Percentiles rank a stretch among this genome's conserved stretches.
These are phyloP conservation scores for Lagopus leucura DNA, from an alignment of 2,113 vertebrate species.

Conservation along the genomic window DNA sequence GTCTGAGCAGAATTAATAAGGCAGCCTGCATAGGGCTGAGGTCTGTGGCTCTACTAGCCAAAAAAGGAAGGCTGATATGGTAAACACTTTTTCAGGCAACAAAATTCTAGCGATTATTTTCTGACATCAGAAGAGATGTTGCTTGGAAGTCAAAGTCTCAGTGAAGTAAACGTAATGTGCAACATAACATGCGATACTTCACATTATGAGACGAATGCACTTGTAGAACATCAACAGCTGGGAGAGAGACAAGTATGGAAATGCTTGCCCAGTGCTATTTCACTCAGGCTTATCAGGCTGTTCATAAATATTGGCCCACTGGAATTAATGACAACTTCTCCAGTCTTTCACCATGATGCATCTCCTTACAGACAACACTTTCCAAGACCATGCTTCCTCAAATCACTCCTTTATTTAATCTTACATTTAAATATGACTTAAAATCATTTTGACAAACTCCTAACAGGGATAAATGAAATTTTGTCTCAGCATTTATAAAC, in stretches of 20 bases:
- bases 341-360: not conserved
- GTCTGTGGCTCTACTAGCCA: not conserved
- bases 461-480: not conserved
- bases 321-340: not conserved
- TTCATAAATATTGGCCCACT: not conserved
- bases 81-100: not conserved
- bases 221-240: not conserved
- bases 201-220: not conserved
- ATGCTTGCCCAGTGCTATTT: not conserved
- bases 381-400: not conserved
- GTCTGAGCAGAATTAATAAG: slow-evolving; percentile 46
- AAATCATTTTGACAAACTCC: not conserved
- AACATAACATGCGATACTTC: accelerated
- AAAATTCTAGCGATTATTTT: not conserved
- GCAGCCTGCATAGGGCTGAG: not conserved
- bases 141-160: not conserved
- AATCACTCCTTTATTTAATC: not conserved
- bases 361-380: too few species aligned
- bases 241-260: not conserved
- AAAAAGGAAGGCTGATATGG: not conserved
- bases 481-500: not conserved
- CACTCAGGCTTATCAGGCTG: not conserved
- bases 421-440: not conserved
- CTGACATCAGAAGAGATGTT: not conserved
- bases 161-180: not conserved